Evolutionary conservation across 1,140 invertebrate species (phyloP).

Genomic region (Bombyx mori): DNA sequence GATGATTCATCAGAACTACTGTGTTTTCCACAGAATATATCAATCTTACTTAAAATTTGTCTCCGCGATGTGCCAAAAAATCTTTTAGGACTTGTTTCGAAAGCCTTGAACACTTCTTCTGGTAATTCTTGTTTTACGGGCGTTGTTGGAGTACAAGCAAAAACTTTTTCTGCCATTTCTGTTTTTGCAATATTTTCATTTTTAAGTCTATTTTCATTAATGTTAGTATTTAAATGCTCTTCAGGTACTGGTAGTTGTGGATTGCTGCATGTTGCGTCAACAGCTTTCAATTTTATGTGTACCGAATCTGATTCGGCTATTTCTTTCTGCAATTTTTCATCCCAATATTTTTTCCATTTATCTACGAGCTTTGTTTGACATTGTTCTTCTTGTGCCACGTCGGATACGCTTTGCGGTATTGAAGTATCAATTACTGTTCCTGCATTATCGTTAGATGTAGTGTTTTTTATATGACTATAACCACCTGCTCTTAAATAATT

Average conservation of each 20-base stretch:
- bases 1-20: constrained; percentile 25
- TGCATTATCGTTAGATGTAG: constrained; percentile 11
- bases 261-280: too few species aligned
- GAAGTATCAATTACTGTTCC: constrained; percentile 19
- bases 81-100: constrained; percentile 64
- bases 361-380: constrained; percentile 38
- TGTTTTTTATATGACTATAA: constrained; percentile 14
- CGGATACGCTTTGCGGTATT: constrained; percentile 3
- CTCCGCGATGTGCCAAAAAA: constrained; percentile 61
- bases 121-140: constrained; percentile 51
- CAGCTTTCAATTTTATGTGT: not conserved
- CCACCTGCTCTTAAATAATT: constrained; percentile 46
- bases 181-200: not conserved
- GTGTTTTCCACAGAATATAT: constrained; percentile 52
- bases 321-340: constrained; percentile 39
- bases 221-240: too few species aligned
- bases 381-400: constrained; percentile 2
- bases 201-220: not conserved
- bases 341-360: constrained; percentile 63
- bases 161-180: not conserved
- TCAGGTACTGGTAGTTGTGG: not conserved
- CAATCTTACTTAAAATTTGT: constrained; percentile 62
- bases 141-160: not conserved
- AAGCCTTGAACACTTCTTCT: constrained; percentile 62
- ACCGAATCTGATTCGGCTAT: constrained; percentile 23